phyloP scores from a whole-genome alignment of 53 echinoderm and acorn worm genomes.

The Zoroaster sp. region DNA sequence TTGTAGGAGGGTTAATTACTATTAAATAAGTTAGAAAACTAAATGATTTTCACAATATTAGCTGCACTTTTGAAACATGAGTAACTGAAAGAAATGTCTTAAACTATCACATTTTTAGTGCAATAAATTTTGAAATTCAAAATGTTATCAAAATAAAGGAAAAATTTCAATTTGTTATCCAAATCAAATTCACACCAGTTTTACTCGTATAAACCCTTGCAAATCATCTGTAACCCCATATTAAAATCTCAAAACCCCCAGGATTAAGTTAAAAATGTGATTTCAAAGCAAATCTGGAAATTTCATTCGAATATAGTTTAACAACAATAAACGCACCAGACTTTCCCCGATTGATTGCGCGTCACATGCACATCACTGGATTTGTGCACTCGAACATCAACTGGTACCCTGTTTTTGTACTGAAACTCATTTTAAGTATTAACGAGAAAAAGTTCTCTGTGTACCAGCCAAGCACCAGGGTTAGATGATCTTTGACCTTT shows the following conservation, averaged over 20 bases:
- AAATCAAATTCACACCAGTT: neutral
- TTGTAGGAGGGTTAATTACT: too few relatives aligned
- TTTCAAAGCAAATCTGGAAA: neutral
- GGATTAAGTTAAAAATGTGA: neutral
- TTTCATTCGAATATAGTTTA: constrained; percentile 25
- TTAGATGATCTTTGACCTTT: constrained; percentile 35
- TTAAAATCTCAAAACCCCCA: neutral
- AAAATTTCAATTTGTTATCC: neutral
- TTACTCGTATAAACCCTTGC: neutral
- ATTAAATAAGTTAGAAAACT: too few relatives aligned
- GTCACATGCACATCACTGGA: constrained; percentile 49
- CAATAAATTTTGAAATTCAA: too few relatives aligned
- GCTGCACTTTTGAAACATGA: too few relatives aligned
- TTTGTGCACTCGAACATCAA: constrained; percentile 22
- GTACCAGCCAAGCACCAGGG: constrained; percentile 48
- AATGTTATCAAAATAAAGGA: neutral
- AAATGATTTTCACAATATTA: too few relatives aligned
- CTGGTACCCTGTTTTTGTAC: constrained; percentile 4
- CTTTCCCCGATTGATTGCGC: constrained; percentile 25
- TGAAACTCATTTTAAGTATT: neutral
- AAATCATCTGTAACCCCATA: neutral
- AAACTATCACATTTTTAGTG: too few relatives aligned
- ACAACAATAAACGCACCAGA: constrained; percentile 41
- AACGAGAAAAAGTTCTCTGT: neutral
- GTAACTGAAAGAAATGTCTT: too few relatives aligned